Evolutionary conservation across 2,113 vertebrate species (phyloP).

Genomic region (Dicerorhinus sumatrensis): DNA sequence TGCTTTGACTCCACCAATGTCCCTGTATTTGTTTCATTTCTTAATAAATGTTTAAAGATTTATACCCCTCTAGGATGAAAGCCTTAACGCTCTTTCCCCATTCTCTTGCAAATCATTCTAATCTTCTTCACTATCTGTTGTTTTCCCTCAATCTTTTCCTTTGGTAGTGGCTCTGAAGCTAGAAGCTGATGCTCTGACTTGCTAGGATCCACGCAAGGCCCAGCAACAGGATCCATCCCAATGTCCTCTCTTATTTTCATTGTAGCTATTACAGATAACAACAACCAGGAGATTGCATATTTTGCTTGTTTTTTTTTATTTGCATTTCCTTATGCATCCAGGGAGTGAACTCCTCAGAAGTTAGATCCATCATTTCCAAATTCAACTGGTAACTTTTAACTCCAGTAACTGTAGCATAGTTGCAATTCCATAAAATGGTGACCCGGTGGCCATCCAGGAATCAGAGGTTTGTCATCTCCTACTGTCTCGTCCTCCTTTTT

Average conservation of each 20-base stretch:
- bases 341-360: background rate
- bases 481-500: background rate
- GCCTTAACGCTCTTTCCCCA: background rate
- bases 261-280: background rate
- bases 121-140: background rate
- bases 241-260: background rate
- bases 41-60: background rate
- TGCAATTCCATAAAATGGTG: background rate
- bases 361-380: background rate
- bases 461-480: background rate
- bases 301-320: background rate
- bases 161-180: background rate
- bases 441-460: background rate
- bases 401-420: background rate
- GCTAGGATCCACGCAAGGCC: too few relatives aligned
- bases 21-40: background rate
- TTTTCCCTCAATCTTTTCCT: background rate
- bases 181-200: background rate
- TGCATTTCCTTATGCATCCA: background rate
- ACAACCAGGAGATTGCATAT: background rate
- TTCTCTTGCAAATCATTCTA: background rate
- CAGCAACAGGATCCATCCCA: background rate
- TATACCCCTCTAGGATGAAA: background rate
- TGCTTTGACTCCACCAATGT: background rate
- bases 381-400: background rate